Percentiles rank a stretch among this genome's conserved stretches.
These are phyloP conservation scores for Antigone vipio DNA, from an alignment of 2,113 vertebrate genomes.

Conservation along the genomic window DNA sequence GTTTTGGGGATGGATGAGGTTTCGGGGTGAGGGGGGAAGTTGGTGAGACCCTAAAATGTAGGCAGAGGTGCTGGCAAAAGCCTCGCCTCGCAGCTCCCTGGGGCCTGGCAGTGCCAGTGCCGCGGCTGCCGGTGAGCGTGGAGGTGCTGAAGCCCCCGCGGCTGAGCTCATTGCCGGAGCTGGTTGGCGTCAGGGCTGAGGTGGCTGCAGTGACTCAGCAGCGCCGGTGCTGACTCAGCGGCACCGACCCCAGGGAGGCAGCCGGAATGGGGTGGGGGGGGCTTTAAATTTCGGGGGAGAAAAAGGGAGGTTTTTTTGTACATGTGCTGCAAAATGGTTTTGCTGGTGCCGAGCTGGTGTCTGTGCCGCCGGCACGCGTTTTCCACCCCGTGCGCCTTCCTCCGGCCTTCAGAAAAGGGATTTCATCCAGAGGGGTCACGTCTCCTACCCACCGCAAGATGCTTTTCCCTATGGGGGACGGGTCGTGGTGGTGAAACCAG, in stretches of 20 bases:
- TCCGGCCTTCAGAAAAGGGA: background rate
- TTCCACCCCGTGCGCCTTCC: rapidly evolving
- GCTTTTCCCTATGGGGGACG: background rate
- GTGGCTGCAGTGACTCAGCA: slow-evolving; percentile 54
- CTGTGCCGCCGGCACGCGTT: rapidly evolving
- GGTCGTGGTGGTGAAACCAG: background rate
- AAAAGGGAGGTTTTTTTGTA: background rate
- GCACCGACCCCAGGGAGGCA: background rate
- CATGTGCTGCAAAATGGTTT: background rate
- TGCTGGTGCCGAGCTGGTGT: rapidly evolving
- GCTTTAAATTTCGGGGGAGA: background rate
- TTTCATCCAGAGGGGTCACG: rapidly evolving
- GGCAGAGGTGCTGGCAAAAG: background rate
- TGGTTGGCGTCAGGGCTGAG: background rate
- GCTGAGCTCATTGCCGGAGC: slow-evolving; percentile 30
- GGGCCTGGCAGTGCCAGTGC: background rate
- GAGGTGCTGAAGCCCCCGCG: slow-evolving; percentile 12
- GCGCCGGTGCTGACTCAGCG: background rate
- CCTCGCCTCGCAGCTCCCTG: rapidly evolving
- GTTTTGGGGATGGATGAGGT: background rate
- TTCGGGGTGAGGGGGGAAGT: rapidly evolving
- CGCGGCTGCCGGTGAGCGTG: background rate
- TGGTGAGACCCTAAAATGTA: background rate
- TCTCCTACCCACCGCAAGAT: background rate
- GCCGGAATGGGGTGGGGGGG: background rate